Evolutionary conservation across 92 coral and sea anemone species (phyloP), one percentile per base, ranked within the genome.

Genomic region (Muricea muricata): DNA sequence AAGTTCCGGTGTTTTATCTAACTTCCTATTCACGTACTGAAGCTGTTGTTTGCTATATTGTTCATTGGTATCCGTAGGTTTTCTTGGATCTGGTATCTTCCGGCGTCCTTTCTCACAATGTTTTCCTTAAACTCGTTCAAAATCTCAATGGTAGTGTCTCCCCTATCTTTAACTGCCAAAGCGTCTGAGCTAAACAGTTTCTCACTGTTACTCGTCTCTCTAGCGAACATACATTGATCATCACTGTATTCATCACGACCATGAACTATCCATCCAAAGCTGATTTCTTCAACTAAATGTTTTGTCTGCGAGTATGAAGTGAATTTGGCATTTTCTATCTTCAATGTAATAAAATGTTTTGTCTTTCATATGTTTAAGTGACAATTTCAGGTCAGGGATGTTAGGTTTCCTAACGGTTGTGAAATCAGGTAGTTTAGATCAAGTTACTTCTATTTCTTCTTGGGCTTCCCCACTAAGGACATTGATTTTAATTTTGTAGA

Each of bases 1-100:
- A 15, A 57, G 1, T 57, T 57, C 65, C 0, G 65, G 65, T 57
- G 65, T 57, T 23, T 67, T 67, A 30, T 25, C 74, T 4, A 67
- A 12, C 24, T 60, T 81, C 54, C 91, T 76, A 33, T 88, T 56
- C 68, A 88, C 88, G 30, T 78, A 73, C 23, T 61, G 17, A 17
- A 88, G 61, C 11, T 76, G 81, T 46, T 63, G 80, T 57, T 67
- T 83, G 81, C 85, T 68, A 10, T 29, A 68, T 55, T n/a, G 50
- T 26, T 88, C 85, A 69, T 84, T 88, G n/a, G n/a, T n/a, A n/a
- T n/a, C n/a, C n/a, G n/a, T n/a, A n/a, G n/a, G n/a, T n/a, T n/a
- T n/a, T n/a, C n/a, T n/a, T n/a, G n/a, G n/a, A n/a, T n/a, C n/a
- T n/a, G n/a, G n/a, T n/a, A n/a, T n/a, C n/a, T n/a, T n/a, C n/a